Conservation (phyloP, 2,797 vertebrate genomes). For the Echeneis naucrates region DNA sequence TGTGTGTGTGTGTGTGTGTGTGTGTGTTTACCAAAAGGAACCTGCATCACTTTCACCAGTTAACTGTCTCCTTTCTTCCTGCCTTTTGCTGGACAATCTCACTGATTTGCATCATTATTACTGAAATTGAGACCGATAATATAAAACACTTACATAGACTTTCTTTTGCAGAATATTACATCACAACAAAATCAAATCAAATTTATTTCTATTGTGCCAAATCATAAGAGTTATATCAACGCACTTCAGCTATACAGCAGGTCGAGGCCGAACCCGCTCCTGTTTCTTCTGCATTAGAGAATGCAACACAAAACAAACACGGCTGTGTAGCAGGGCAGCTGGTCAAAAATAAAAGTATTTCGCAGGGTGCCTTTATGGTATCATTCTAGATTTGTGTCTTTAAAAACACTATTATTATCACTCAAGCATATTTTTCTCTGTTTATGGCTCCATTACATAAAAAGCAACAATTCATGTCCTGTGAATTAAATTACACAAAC, state of each 20-base stretch:
- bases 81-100: too few relatives aligned
- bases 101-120: not conserved
- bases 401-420: not conserved
- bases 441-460: not conserved
- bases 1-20: too few relatives aligned
- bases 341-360: not conserved
- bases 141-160: not conserved
- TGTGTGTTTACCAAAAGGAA: not conserved
- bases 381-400: not conserved
- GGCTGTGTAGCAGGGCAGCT: not conserved
- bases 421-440: too few relatives aligned
- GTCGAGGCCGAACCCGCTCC: too few relatives aligned
- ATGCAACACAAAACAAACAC: too few relatives aligned
- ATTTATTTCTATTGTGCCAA: too few relatives aligned
- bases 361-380: not conserved
- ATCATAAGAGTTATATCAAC: too few relatives aligned
- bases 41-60: not conserved
- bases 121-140: too few relatives aligned
- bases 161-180: too few relatives aligned
- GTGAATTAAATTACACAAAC: not conserved
- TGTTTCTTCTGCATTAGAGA: not conserved
- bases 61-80: too few relatives aligned
- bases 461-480: not conserved
- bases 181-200: too few relatives aligned
- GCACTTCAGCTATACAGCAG: too few relatives aligned